Percentiles rank a stretch among this genome's conserved stretches.
Conservation (phyloP, 2,797 vertebrate genomes). For the Lerista edwardsae region DNA sequence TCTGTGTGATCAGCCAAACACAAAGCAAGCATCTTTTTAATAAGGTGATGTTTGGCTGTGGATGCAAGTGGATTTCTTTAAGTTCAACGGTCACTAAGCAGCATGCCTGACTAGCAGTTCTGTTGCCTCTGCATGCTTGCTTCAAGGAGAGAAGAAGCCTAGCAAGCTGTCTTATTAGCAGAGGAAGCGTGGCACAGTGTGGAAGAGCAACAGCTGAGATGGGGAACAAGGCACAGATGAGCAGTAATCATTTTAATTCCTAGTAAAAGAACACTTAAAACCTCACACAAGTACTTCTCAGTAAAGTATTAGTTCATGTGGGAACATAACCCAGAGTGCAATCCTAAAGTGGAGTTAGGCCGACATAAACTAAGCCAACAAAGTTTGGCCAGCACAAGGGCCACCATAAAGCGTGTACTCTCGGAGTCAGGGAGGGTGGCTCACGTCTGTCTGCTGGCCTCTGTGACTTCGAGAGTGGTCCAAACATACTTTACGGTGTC, state of each 20-base stretch:
- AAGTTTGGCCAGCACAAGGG: too few species aligned
- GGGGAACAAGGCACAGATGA: neutral
- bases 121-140: constrained; percentile 7
- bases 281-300: neutral
- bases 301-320: neutral
- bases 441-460: too few species aligned
- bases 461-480: too few species aligned
- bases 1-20: constrained; percentile 22
- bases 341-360: too few species aligned
- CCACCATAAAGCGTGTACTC: too few species aligned
- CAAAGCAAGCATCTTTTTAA: constrained; percentile 2
- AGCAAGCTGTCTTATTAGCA: neutral
- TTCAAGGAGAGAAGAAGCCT: constrained; percentile 14
- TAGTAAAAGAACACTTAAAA: neutral
- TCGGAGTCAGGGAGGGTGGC: too few species aligned
- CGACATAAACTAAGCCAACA: too few species aligned
- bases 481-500: too few species aligned
- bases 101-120: neutral
- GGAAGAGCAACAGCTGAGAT: neutral
- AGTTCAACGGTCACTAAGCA: neutral
- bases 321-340: neutral
- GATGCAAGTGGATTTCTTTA: neutral
- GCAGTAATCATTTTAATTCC: neutral
- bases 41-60: constrained; percentile 1
- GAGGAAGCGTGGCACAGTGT: neutral